These are phyloP conservation scores for Eublepharis macularius DNA, from an alignment of 2,113 vertebrate species.

Conservation along the genomic window DNA sequence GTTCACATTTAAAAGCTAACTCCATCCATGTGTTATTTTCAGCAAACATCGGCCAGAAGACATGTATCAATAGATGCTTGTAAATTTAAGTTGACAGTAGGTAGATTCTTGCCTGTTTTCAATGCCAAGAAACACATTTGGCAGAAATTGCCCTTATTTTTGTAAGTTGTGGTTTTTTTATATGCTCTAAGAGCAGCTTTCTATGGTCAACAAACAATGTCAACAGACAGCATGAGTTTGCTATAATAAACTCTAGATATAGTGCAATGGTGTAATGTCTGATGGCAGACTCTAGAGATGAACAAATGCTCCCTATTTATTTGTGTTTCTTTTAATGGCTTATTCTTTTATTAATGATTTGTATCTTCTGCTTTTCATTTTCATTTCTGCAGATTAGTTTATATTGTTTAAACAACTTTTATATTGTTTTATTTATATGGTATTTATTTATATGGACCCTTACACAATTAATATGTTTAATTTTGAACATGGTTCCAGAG, in stretches of 20 bases:
- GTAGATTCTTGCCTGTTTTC: background rate
- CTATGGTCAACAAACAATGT: background rate
- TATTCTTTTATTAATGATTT: too few species aligned
- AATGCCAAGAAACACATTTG: background rate
- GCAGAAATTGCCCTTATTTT: background rate
- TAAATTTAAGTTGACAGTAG: background rate
- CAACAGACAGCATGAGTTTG: background rate
- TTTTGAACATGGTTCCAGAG: too few species aligned
- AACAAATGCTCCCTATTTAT: too few species aligned
- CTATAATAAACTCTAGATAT: background rate
- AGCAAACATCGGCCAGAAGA: background rate
- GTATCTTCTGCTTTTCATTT: too few species aligned
- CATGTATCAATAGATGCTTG: background rate
- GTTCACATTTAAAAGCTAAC: background rate
- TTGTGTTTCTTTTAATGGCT: too few species aligned
- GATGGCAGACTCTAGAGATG: background rate
- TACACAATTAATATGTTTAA: too few species aligned
- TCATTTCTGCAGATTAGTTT: too few species aligned
- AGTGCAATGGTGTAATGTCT: too few species aligned
- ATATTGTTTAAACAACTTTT: too few species aligned
- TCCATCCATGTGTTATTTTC: background rate
- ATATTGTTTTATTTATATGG: too few species aligned
- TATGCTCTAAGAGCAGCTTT: background rate
- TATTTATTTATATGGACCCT: too few species aligned
- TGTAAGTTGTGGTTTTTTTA: background rate